Percentiles rank a stretch among this genome's conserved stretches.
Evolutionary conservation across 2,797 vertebrate genomes (phyloP).

Genomic region (Setipinna tenuifilis): DNA sequence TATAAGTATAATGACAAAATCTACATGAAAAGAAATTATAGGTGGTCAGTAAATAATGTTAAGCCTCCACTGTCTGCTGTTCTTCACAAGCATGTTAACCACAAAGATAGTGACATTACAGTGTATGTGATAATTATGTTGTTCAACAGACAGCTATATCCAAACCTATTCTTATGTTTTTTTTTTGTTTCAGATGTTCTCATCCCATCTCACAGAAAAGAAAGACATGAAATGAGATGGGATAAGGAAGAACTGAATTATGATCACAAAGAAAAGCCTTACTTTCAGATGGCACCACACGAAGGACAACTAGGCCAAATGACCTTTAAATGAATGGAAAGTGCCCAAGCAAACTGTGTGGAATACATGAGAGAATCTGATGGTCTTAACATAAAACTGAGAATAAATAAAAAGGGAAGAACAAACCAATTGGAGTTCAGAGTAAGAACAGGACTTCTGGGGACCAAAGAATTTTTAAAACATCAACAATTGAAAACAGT

Average conservation of each 20-base stretch:
- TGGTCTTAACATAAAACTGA: conserved; percentile 47
- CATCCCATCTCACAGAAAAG: conserved; percentile 51
- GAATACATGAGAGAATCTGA: conserved; percentile 56
- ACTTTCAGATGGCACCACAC: conserved; percentile 67
- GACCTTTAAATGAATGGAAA: conserved; percentile 60
- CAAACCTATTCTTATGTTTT: conserved; percentile 27
- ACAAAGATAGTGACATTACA: neutral
- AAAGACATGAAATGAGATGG: conserved; percentile 21
- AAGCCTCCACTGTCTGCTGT: neutral
- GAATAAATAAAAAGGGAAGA: conserved; percentile 40
- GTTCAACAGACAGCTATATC: conserved; percentile 16
- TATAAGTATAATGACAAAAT: neutral
- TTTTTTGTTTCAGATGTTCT: conserved; percentile 65
- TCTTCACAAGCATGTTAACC: neutral
- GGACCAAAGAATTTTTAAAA: conserved; percentile 68
- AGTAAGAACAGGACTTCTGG: conserved; percentile 36
- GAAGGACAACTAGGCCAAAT: conserved; percentile 62
- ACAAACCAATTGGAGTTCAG: conserved; percentile 20
- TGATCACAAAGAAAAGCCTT: conserved; percentile 70
- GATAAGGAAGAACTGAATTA: conserved; percentile 60
- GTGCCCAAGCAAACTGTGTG: conserved; percentile 47
- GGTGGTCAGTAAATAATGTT: too few relatives aligned
- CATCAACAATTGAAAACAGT: conserved; percentile 55
- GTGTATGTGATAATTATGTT: neutral
- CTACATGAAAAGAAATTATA: neutral